phyloP scores from a whole-genome alignment of 2,797 vertebrate genomes.

The Gymnodraco acuticeps region DNA sequence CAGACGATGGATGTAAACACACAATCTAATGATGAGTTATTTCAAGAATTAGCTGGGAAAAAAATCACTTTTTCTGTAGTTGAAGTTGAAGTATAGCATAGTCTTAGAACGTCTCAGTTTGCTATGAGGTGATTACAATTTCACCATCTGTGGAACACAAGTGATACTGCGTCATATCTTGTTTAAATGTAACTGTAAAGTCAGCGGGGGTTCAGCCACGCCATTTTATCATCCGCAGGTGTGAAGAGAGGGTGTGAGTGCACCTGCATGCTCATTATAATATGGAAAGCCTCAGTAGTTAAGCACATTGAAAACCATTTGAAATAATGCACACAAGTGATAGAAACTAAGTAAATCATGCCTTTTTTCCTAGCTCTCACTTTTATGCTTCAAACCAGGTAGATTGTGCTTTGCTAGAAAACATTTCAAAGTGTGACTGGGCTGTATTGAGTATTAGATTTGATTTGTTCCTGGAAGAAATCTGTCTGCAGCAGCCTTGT shows the following conservation, averaged over 20 bases:
- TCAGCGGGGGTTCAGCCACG: not conserved
- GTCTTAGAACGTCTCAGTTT: not conserved
- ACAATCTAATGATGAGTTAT: constrained; percentile 4
- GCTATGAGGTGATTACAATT: not conserved
- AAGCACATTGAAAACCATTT: constrained; percentile 17
- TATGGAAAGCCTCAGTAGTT: constrained; percentile 7
- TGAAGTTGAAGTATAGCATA: not conserved
- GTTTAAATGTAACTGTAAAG: not conserved
- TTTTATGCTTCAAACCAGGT: not conserved
- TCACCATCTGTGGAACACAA: not conserved
- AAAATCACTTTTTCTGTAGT: not conserved
- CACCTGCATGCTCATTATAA: constrained; percentile 11
- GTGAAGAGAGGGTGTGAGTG: constrained; percentile 39
- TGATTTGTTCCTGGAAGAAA: constrained; percentile 45
- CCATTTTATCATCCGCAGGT: constrained; percentile 41
- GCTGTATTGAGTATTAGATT: constrained; percentile 33
- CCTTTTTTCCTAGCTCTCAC: not conserved
- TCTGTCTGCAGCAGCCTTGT: constrained; percentile 19
- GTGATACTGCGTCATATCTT: not conserved
- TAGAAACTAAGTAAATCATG: not conserved
- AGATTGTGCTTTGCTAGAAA: not conserved
- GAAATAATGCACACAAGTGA: not conserved
- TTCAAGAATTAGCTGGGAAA: not conserved
- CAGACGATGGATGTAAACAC: constrained; percentile 4
- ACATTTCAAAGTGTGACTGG: constrained; percentile 20